Evolutionary conservation across 64 coral and sea anemone genomes (phyloP).

Genomic region (Montipora sp.): DNA sequence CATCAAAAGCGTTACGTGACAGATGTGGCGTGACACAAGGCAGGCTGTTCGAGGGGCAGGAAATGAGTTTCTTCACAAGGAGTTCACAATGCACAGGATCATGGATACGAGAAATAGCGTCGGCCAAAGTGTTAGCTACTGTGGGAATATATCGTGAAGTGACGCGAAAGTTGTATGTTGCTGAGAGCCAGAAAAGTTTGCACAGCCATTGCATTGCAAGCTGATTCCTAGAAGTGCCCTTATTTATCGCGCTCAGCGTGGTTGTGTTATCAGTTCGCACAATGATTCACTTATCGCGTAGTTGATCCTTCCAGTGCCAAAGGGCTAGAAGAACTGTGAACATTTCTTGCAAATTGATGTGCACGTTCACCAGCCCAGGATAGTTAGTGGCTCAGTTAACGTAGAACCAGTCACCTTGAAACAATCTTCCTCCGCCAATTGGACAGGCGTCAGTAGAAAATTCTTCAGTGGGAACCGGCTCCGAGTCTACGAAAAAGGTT

Average conservation of each 20-base stretch:
- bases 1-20: conserved; percentile 19
- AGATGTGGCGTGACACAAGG: neutral
- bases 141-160: neutral
- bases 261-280: conserved; percentile 15
- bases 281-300: conserved; percentile 2
- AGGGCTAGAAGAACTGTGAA: conserved; percentile 31
- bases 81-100: neutral
- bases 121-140: neutral
- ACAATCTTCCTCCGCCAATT: conserved; percentile 13
- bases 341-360: conserved; percentile 25
- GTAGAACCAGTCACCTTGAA: conserved; percentile 39
- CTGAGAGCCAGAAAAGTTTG: conserved; percentile 22
- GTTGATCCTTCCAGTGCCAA: neutral
- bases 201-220: neutral
- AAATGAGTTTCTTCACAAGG: neutral
- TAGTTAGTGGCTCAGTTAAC: conserved; percentile 19
- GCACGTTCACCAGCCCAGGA: neutral
- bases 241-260: neutral
- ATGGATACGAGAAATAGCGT: neutral
- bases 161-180: neutral
- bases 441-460: no score
- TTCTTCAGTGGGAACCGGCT: no score
- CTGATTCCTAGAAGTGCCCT: neutral
- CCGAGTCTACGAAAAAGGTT: no score
- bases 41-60: neutral